Percentiles rank a stretch among this genome's conserved stretches.
Evolutionary conservation across 1,140 invertebrate species (phyloP).

Genomic region (Drosophila chauvacae): DNA sequence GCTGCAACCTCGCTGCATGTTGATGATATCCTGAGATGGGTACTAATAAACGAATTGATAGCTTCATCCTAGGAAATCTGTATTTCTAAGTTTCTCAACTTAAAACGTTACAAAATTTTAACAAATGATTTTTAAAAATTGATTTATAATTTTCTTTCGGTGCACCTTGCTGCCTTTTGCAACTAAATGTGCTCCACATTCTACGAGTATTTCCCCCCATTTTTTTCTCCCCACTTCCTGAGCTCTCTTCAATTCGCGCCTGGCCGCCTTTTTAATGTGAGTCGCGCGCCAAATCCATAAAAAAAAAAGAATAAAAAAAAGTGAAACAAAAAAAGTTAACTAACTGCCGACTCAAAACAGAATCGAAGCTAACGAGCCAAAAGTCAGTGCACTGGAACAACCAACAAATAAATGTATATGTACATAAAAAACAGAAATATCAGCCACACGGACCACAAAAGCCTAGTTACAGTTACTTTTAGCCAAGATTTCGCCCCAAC

Average conservation of each 20-base stretch:
- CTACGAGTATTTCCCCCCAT: constrained; percentile 17
- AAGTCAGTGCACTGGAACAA: constrained; percentile 75
- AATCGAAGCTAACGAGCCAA: constrained; percentile 69
- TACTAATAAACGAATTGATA: too few species aligned
- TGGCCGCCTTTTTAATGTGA: constrained; percentile 64
- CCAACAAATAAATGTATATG: constrained; percentile 15
- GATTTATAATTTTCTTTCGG: neutral
- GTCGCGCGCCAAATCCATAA: constrained; percentile 68
- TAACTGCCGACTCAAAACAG: constrained; percentile 57
- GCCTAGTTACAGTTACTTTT: constrained; percentile 56
- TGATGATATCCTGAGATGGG: too few species aligned
- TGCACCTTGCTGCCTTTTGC: constrained; percentile 26
- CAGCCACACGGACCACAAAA: constrained; percentile 26
- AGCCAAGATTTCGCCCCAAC: constrained; percentile 49
- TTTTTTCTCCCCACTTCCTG: constrained; percentile 7
- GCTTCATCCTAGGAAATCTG: neutral
- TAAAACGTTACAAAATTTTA: neutral
- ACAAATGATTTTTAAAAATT: neutral
- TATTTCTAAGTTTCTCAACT: neutral
- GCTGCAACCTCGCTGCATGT: too few species aligned
- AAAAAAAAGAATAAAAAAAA: constrained; percentile 25
- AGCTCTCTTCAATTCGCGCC: constrained; percentile 49
- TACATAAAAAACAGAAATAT: constrained; percentile 20
- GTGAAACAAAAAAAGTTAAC: constrained; percentile 45
- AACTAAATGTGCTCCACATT: constrained; percentile 60